A percentile compares a stretch with the other conserved stretches of the same genome.
Conservation (phyloP, 2,113 vertebrate species). For the Pollimyrus isidori region DNA sequence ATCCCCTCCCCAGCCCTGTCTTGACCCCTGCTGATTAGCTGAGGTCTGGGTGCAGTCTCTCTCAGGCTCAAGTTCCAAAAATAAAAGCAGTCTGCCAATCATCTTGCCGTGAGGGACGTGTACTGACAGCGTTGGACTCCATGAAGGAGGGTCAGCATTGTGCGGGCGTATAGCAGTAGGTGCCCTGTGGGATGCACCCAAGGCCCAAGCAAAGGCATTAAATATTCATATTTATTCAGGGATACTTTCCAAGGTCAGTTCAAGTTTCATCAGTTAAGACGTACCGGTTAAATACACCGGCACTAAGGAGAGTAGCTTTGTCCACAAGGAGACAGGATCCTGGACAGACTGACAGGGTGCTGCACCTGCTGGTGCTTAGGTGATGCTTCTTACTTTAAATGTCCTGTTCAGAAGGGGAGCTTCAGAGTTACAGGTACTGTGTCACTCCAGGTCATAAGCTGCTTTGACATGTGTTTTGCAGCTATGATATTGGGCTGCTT, state of each 20-base stretch:
- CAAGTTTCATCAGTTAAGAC: not conserved
- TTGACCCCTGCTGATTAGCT: not conserved
- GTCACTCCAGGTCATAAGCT: not conserved
- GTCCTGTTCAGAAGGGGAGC: not conserved
- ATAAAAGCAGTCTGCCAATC: not conserved
- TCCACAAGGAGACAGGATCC: not conserved
- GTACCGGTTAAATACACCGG: not conserved
- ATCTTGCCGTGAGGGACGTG: not conserved
- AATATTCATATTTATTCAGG: not conserved
- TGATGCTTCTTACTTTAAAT: not conserved
- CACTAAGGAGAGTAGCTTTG: not conserved
- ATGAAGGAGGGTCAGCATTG: not conserved
- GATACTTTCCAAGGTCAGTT: not conserved
- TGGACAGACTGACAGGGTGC: not conserved
- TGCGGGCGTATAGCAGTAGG: not conserved
- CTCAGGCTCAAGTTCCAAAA: not conserved
- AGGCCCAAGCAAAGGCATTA: not conserved
- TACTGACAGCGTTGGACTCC: not conserved
- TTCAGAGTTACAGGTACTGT: not conserved
- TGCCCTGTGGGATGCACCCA: not conserved
- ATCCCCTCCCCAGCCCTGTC: not conserved
- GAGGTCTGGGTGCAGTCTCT: not conserved
- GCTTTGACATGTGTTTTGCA: not conserved
- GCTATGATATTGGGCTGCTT: not conserved
- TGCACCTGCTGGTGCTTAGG: not conserved